Evolutionary conservation across 2,888 invertebrate species (phyloP).

Genomic region (Aphidius colemani): DNA sequence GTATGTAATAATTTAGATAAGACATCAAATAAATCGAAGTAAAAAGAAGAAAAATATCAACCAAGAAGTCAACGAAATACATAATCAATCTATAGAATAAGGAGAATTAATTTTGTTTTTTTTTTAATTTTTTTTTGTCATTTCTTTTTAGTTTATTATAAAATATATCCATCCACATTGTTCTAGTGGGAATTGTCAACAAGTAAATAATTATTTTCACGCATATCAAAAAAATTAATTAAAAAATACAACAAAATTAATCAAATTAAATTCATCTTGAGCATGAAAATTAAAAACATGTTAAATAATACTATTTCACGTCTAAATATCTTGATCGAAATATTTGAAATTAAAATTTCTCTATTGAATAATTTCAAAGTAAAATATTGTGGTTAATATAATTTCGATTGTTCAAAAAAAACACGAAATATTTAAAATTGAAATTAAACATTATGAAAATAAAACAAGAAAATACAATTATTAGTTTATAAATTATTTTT

Average conservation of each 20-base stretch:
- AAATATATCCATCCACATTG: slow-evolving; percentile 16
- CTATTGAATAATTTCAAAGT: too few relatives aligned
- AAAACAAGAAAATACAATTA: too few relatives aligned
- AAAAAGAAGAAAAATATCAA: slow-evolving; percentile 32
- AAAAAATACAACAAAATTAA: too few relatives aligned
- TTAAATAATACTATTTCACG: slow-evolving; percentile 1
- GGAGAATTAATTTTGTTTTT: not conserved
- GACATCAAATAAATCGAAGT: not conserved
- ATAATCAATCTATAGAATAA: slow-evolving; percentile 47
- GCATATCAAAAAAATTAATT: not conserved
- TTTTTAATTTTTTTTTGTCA: not conserved
- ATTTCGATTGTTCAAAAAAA: too few relatives aligned
- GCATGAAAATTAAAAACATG: not conserved
- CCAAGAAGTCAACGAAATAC: slow-evolving; percentile 57
- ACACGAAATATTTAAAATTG: too few relatives aligned
- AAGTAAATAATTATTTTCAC: too few relatives aligned
- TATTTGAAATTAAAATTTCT: too few relatives aligned
- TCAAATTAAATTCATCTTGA: too few relatives aligned
- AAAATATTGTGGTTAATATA: too few relatives aligned
- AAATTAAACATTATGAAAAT: too few relatives aligned
- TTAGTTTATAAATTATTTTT: too few relatives aligned
- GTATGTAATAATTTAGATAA: not conserved
- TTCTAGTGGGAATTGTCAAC: slow-evolving; percentile 23
- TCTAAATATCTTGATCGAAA: too few relatives aligned
- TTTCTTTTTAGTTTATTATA: not conserved